A percentile compares a stretch with the other conserved stretches of the same genome.
Evolutionary conservation across 2,888 invertebrate genomes (phyloP).

Genomic region (Zaprionus obscuricornis): DNA sequence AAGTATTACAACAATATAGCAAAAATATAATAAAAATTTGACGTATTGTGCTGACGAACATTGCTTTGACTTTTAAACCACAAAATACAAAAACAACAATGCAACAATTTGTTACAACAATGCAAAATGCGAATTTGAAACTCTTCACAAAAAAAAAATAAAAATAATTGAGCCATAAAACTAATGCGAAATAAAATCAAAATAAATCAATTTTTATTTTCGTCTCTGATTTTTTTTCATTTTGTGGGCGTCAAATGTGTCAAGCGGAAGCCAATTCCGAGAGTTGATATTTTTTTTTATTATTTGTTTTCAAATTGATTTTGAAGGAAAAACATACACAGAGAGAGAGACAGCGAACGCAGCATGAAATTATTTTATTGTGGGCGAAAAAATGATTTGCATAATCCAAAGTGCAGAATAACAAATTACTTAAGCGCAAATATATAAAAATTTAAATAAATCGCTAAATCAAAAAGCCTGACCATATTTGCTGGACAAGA

Average conservation of each 20-base stretch:
- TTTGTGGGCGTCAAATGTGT: slow-evolving; percentile 50
- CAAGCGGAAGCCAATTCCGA: slow-evolving; percentile 57
- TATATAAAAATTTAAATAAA: too few species aligned
- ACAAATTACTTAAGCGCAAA: slow-evolving; percentile 30
- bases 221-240: slow-evolving; percentile 8
- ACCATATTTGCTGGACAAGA: slow-evolving; percentile 18
- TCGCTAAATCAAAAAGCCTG: slow-evolving; percentile 14
- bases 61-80: too few species aligned
- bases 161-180: slow-evolving; percentile 34
- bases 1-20: slow-evolving; percentile 8
- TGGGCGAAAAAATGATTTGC: slow-evolving; percentile 51
- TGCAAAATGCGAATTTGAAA: slow-evolving; percentile 3
- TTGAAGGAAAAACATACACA: slow-evolving; percentile 24
- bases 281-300: too few species aligned
- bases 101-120: too few species aligned
- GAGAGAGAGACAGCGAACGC: too few species aligned
- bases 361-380: slow-evolving; percentile 38
- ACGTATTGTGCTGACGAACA: too few species aligned
- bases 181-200: slow-evolving; percentile 19
- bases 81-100: slow-evolving; percentile 17
- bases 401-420: slow-evolving; percentile 55
- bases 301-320: slow-evolving; percentile 31
- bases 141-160: too few species aligned
- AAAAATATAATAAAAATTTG: slow-evolving; percentile 1
- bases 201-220: slow-evolving; percentile 22